Conservation (phyloP, 2,113 vertebrate genomes). For the Daphoenositta chrysoptera region DNA sequence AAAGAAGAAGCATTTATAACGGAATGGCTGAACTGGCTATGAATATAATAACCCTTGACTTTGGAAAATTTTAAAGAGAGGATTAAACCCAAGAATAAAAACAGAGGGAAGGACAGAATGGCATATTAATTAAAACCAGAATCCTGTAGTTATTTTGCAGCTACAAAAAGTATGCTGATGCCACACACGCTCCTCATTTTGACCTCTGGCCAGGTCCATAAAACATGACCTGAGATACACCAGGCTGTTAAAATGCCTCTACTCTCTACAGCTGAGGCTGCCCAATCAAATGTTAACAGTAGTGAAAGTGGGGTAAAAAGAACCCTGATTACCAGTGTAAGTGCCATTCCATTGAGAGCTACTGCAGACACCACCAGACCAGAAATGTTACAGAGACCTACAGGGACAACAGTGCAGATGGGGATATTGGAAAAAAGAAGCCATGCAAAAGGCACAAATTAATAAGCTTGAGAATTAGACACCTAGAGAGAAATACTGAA, state of each 20-base stretch:
- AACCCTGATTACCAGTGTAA: neutral
- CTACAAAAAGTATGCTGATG: neutral
- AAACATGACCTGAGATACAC: neutral
- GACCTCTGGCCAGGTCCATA: neutral
- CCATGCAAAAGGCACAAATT: neutral
- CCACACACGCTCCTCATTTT: neutral
- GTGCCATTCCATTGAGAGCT: neutral
- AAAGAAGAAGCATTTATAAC: neutral
- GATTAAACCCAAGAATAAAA: neutral
- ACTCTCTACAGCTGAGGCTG: neutral
- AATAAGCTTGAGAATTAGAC: neutral
- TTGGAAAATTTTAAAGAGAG: neutral
- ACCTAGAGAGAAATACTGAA: neutral
- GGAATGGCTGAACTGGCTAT: neutral
- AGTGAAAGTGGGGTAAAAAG: neutral
- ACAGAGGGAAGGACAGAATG: neutral
- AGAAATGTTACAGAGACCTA: neutral
- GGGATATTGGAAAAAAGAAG: neutral
- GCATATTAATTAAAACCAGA: neutral
- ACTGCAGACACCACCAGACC: neutral
- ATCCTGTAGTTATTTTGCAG: neutral
- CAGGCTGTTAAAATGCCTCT: neutral
- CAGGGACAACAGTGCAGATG: neutral
- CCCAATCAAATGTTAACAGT: neutral
- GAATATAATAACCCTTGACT: constrained; percentile 1